Conservation (phyloP, 2,113 vertebrate species). For the Datnioides undecimradiatus region DNA sequence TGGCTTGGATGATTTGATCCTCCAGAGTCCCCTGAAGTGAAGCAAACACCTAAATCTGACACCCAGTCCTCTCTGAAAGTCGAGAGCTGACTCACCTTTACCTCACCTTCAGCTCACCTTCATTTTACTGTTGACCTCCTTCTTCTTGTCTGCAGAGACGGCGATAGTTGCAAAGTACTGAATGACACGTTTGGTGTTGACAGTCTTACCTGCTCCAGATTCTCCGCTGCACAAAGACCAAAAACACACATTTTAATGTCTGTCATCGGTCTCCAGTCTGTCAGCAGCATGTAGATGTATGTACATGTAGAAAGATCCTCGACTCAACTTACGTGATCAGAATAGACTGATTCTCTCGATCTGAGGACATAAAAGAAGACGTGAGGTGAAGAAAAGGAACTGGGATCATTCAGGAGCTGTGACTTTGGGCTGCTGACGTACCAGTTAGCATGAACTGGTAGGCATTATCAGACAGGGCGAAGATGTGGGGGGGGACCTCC, state of each 20-base stretch:
- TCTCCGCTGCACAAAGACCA: slow-evolving; percentile 58
- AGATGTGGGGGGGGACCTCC: slow-evolving; percentile 91
- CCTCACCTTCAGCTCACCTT: slow-evolving; percentile 25
- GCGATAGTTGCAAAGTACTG: slow-evolving; percentile 94
- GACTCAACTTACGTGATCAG: slow-evolving; percentile 84
- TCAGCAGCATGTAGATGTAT: too few relatives aligned
- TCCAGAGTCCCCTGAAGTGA: slow-evolving; percentile 78
- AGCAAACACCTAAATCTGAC: background rate
- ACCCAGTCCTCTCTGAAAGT: background rate
- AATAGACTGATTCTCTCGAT: slow-evolving; percentile 87
- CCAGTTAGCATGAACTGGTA: slow-evolving; percentile 91
- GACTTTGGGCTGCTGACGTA: slow-evolving; percentile 32
- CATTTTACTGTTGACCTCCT: slow-evolving; percentile 47
- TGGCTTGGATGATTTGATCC: slow-evolving; percentile 81
- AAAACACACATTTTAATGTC: background rate
- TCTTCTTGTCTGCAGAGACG: slow-evolving; percentile 49
- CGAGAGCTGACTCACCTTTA: background rate
- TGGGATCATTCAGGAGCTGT: background rate
- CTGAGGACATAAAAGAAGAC: slow-evolving; percentile 60
- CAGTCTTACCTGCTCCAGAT: slow-evolving; percentile 87
- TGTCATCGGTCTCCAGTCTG: background rate
- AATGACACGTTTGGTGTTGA: slow-evolving; percentile 93
- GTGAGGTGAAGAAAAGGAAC: background rate
- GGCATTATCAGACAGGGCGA: slow-evolving; percentile 89
- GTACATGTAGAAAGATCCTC: fast-evolving